Evolutionary conservation across 2,113 vertebrate genomes (phyloP).

Genomic region (Crotalus horridus): DNA sequence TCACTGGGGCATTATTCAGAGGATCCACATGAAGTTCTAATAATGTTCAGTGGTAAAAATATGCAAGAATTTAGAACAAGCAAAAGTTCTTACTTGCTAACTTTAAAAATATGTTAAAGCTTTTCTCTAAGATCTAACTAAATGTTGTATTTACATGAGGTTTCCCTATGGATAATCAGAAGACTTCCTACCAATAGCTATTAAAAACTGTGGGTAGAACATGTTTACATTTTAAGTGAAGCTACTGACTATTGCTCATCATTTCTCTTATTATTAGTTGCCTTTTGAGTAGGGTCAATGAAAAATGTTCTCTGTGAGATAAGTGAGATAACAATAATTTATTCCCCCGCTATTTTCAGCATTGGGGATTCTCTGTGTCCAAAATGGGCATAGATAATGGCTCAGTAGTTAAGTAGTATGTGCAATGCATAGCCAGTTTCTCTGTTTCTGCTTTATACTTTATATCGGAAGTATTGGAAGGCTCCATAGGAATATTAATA

Average conservation of each 20-base stretch:
- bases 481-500: background rate
- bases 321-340: background rate
- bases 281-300: background rate
- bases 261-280: background rate
- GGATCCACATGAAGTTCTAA: background rate
- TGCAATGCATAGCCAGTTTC: background rate
- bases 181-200: background rate
- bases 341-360: background rate
- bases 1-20: background rate
- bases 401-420: background rate
- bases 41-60: background rate
- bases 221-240: background rate
- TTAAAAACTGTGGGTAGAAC: background rate
- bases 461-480: background rate
- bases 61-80: background rate
- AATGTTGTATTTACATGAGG: background rate
- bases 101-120: background rate
- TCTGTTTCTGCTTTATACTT: background rate
- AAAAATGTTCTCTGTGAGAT: background rate
- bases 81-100: background rate
- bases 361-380: background rate
- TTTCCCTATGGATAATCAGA: background rate
- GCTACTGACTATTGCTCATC: background rate
- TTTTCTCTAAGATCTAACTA: background rate
- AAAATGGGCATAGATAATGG: background rate